Conservation (phyloP, 2,113 vertebrate species). For the Columba janthina region DNA sequence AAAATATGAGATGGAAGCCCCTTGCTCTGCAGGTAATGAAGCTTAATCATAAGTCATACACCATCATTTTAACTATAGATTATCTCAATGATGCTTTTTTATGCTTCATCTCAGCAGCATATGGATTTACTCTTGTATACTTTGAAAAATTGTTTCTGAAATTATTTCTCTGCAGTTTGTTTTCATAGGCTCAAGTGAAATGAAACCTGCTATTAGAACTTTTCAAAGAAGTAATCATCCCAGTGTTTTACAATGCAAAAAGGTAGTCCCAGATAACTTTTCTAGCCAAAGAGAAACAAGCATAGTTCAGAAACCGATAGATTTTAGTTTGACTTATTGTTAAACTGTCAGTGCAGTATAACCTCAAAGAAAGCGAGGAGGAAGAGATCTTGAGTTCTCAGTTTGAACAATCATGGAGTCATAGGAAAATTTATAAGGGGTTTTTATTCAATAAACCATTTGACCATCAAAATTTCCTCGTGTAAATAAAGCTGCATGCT, state of each 20-base stretch:
- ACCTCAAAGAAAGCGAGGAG: not conserved
- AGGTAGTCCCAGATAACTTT: not conserved
- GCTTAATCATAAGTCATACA: conserved; percentile 87
- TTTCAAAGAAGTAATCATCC: conserved; percentile 38
- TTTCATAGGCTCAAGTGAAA: conserved; percentile 63
- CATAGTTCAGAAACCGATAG: not conserved
- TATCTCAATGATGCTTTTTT: conserved; percentile 83
- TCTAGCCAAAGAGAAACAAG: not conserved
- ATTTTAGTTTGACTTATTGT: not conserved
- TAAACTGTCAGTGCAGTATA: not conserved
- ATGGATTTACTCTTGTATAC: conserved; percentile 76
- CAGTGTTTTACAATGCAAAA: conserved; percentile 23
- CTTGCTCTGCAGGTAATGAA: conserved; percentile 98
- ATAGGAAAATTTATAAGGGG: not conserved
- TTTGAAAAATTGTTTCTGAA: conserved; percentile 78
- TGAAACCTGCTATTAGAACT: conserved; percentile 43
- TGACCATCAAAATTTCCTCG: not conserved
- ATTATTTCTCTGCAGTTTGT: conserved; percentile 73
- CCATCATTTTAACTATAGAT: conserved; percentile 84
- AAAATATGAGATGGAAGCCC: conserved; percentile 99
- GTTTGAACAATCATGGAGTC: not conserved
- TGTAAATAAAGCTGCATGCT: not conserved
- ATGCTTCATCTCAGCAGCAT: conserved; percentile 83
- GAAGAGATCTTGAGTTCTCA: not conserved
- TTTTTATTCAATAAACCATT: not conserved